Percentiles rank a stretch among this genome's conserved stretches.
Conservation (phyloP, 1,140 invertebrate species). For the Potamilus streckersoni region DNA sequence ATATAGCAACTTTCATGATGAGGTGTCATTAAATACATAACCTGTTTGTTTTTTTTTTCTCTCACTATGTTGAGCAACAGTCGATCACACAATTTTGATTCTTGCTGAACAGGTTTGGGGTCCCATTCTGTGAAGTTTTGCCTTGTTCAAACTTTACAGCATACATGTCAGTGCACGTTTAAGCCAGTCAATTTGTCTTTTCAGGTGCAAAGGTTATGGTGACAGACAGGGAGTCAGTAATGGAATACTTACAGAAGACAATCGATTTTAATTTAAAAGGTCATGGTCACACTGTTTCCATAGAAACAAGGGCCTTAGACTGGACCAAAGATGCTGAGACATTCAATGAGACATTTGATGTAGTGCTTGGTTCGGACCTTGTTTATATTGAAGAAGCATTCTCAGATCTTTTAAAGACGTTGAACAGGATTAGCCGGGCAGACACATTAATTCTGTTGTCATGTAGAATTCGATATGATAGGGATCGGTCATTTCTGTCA, state of each 20-base stretch:
- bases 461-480: constrained; percentile 62
- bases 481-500: constrained; percentile 56
- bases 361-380: constrained; percentile 66
- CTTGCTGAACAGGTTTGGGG: no score
- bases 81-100: no score
- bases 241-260: constrained; percentile 42
- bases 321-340: constrained; percentile 53
- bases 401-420: constrained; percentile 53
- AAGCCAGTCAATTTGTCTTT: constrained; percentile 3
- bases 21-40: no score
- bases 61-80: no score
- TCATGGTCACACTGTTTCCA: constrained; percentile 10
- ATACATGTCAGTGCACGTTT: neutral
- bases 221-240: constrained; percentile 55
- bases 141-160: no score
- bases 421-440: constrained; percentile 46
- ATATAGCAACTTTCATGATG: no score
- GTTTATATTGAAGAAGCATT: constrained; percentile 66
- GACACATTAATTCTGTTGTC: constrained; percentile 55
- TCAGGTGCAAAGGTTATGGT: constrained; percentile 55
- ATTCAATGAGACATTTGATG: constrained; percentile 46
- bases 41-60: no score
- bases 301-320: constrained; percentile 38
- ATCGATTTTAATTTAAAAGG: constrained; percentile 43
- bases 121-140: no score